phyloP scores from a whole-genome alignment of 2,797 vertebrate species.

The Furcifer pardalis region DNA sequence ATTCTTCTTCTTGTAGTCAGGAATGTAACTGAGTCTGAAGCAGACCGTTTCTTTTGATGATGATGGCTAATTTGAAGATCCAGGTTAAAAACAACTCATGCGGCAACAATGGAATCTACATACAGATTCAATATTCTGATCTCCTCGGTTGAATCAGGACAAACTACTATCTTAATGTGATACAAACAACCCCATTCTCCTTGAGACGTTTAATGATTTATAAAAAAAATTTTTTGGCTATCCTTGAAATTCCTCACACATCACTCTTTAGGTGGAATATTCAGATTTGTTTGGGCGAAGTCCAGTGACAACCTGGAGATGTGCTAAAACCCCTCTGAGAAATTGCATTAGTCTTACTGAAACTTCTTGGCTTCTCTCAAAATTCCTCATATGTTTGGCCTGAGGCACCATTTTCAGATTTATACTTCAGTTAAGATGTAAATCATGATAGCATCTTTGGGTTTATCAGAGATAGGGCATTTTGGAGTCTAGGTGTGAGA shows the following conservation, averaged over 20 bases:
- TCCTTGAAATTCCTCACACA: not conserved
- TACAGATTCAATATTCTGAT: not conserved
- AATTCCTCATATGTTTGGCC: not conserved
- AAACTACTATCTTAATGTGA: not conserved
- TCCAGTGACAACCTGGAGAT: not conserved
- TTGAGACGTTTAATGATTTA: not conserved
- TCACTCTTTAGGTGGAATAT: not conserved
- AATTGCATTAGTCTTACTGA: constrained; percentile 4
- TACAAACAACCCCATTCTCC: not conserved
- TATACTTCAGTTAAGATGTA: not conserved
- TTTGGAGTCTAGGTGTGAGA: not conserved
- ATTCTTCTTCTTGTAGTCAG: too few species aligned
- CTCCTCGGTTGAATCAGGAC: not conserved
- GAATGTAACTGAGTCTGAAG: not conserved
- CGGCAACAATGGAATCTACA: not conserved
- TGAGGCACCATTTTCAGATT: not conserved
- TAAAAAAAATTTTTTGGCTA: not conserved
- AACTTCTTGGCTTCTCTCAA: not conserved
- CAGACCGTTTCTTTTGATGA: not conserved
- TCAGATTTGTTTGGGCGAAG: not conserved
- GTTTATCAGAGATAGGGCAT: not conserved
- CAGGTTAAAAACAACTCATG: too few species aligned
- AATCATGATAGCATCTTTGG: not conserved
- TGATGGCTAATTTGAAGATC: too few species aligned
- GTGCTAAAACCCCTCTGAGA: not conserved